Percentiles rank a stretch among this genome's conserved stretches.
Conservation (phyloP, 2,888 invertebrate species). For the Meganola albula region DNA sequence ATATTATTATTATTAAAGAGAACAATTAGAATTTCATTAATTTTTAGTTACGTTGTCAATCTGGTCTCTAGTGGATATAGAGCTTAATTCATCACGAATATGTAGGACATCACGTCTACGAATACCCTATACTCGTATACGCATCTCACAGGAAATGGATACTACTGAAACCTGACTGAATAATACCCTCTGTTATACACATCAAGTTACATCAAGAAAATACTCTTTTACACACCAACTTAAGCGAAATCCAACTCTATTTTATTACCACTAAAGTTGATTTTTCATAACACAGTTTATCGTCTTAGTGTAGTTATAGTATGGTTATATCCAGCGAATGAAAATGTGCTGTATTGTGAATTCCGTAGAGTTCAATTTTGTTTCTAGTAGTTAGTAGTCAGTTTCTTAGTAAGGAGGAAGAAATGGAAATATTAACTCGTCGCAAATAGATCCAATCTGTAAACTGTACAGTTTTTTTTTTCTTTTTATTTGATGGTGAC, state of each 20-base stretch:
- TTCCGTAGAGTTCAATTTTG: not conserved
- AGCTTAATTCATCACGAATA: too few species aligned
- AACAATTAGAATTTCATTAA: too few species aligned
- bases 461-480: slow-evolving; percentile 14
- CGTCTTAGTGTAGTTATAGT: slow-evolving; percentile 5
- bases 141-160: slow-evolving; percentile 35
- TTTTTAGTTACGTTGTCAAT: too few species aligned
- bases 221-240: slow-evolving; percentile 10
- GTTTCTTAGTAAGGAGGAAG: slow-evolving; percentile 22
- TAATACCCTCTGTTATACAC: slow-evolving; percentile 33
- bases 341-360: not conserved
- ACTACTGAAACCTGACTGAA: slow-evolving; percentile 32
- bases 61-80: too few species aligned
- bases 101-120: slow-evolving; percentile 7
- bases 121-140: slow-evolving; percentile 11
- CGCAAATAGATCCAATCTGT: slow-evolving; percentile 25
- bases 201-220: slow-evolving; percentile 26
- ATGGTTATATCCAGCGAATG: not conserved
- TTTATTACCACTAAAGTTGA: not conserved
- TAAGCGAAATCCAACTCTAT: slow-evolving; percentile 16
- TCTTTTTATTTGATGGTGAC: too few species aligned
- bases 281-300: slow-evolving; percentile 2
- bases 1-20: too few species aligned
- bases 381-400: slow-evolving; percentile 10
- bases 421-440: slow-evolving; percentile 27